Evolutionary conservation across 2,113 vertebrate species (phyloP).

Genomic region (Ailuropoda melanoleuca): DNA sequence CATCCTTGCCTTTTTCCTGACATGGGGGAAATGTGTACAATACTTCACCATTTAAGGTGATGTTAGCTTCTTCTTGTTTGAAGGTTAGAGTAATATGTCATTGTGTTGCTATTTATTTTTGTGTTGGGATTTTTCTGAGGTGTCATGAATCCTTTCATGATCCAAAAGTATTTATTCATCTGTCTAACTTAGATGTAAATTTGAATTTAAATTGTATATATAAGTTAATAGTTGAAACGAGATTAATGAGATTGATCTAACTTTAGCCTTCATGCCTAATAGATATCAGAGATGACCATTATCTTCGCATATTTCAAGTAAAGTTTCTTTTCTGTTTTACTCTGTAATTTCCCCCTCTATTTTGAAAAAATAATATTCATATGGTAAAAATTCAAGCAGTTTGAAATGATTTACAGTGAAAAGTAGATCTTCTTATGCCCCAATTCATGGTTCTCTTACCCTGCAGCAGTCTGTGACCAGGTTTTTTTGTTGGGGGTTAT

Average conservation of each 20-base stretch:
- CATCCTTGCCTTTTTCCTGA: not conserved
- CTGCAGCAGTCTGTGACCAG: not conserved
- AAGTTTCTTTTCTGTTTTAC: not conserved
- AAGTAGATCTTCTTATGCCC: not conserved
- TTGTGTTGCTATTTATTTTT: not conserved
- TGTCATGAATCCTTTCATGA: not conserved
- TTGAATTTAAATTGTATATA: conserved; percentile 1
- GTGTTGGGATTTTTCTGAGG: not conserved
- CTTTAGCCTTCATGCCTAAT: not conserved
- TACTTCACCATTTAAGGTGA: not conserved
- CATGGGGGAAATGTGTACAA: not conserved
- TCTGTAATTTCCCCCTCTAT: not conserved
- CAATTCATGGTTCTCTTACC: not conserved
- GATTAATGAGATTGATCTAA: not conserved
- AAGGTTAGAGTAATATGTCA: not conserved
- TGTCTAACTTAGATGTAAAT: not conserved
- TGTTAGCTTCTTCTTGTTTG: not conserved
- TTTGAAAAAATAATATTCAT: not conserved
- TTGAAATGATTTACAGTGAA: not conserved
- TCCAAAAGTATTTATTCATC: not conserved
- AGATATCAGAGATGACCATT: not conserved
- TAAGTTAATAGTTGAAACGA: conserved; percentile 31
- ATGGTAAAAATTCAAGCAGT: not conserved
- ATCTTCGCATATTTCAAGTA: conserved; percentile 36
- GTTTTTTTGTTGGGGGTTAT: not conserved